A percentile compares a stretch with the other conserved stretches of the same genome.
Conservation (phyloP, 2,888 invertebrate species). For the Trichogramma dendrolimi region DNA sequence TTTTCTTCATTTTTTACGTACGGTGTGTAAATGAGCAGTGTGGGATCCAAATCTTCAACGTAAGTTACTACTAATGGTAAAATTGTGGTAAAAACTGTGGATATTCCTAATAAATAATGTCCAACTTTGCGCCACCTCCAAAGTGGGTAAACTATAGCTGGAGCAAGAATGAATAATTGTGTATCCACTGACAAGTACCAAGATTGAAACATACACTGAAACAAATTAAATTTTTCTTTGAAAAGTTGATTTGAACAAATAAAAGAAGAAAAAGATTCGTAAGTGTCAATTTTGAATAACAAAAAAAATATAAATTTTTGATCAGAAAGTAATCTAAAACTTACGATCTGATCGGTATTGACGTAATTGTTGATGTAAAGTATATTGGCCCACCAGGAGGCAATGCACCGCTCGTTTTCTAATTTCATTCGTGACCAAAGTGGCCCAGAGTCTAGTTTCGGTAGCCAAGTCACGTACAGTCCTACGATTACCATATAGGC, state of each 20-base stretch:
- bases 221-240: constrained; percentile 29
- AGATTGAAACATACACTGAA: constrained; percentile 71
- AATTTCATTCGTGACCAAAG: constrained; percentile 62
- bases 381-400: constrained; percentile 72
- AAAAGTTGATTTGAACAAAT: not conserved
- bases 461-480: constrained; percentile 70
- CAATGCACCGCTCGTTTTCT: constrained; percentile 59
- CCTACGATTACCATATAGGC: constrained; percentile 69
- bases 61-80: constrained; percentile 62
- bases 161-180: constrained; percentile 65
- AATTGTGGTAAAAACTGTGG: constrained; percentile 54
- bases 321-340: not conserved
- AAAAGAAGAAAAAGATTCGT: not conserved
- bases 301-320: not conserved
- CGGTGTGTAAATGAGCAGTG: constrained; percentile 65
- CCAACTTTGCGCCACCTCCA: constrained; percentile 64
- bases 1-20: constrained; percentile 51
- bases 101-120: constrained; percentile 53
- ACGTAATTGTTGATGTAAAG: constrained; percentile 72
- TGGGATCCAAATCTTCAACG: constrained; percentile 62
- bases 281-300: not conserved
- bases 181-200: constrained; percentile 68
- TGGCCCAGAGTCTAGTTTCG: constrained; percentile 68
- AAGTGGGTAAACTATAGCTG: constrained; percentile 64
- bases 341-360: constrained; percentile 61